Evolutionary conservation across 1,140 invertebrate species (phyloP).

Genomic region (Drosophila baimaii): DNA sequence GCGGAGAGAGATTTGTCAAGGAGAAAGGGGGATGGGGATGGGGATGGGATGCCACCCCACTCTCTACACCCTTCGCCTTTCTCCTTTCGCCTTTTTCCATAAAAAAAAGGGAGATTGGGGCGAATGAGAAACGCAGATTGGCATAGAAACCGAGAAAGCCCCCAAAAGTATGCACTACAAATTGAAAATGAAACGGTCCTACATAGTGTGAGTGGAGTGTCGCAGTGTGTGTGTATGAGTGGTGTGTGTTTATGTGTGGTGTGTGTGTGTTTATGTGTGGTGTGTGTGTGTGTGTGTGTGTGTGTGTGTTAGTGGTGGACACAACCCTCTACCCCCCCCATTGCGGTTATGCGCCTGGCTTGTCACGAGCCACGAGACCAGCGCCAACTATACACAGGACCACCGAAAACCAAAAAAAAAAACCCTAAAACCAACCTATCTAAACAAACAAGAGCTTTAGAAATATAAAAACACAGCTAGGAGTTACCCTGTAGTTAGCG

Average conservation of each 20-base stretch:
- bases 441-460: constrained; percentile 2
- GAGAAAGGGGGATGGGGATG: not conserved
- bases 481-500: constrained; percentile 12
- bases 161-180: constrained; percentile 24
- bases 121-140: constrained; percentile 43
- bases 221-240: too few relatives aligned
- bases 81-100: not conserved
- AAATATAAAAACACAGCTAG: not conserved
- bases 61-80: not conserved
- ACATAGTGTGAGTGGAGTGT: not conserved
- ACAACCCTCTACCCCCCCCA: constrained; percentile 1
- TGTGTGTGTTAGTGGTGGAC: not conserved
- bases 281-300: not conserved
- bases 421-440: constrained; percentile 1
- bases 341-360: constrained; percentile 75
- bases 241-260: not conserved
- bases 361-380: constrained; percentile 65
- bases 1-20: not conserved
- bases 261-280: not conserved
- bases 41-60: too few relatives aligned
- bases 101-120: constrained; percentile 31
- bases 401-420: constrained; percentile 8
- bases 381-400: constrained; percentile 56
- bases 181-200: constrained; percentile 34
- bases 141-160: constrained; percentile 35